Evolutionary conservation across 2,888 invertebrate genomes (phyloP), one percentile per base, ranked within the genome.

Genomic region (Neocrepidodera transversa): DNA sequence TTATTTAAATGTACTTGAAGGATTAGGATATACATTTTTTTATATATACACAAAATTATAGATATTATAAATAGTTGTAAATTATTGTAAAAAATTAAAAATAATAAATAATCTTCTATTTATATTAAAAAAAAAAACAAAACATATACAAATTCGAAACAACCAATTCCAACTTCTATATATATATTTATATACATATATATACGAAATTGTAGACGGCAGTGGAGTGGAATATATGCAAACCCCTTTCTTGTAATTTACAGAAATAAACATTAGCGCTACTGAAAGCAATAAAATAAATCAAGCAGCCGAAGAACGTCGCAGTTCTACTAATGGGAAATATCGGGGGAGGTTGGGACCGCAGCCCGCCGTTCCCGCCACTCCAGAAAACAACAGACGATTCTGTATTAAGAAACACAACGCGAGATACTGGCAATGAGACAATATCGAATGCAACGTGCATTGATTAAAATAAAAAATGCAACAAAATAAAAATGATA

Each of bases 231-330:
- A 60, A 60, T 78, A 76, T 76, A 76, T 77, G 77, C 78, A 79
- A 78, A 81, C 81, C 82, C 82, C 80, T 82, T 82, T 82, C 81
- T 82, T 82, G 82, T 82, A 82, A 82, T 82, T 82, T 81, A 81
- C 78, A 80, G 82, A 81, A 82, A 82, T 82, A 82, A 82, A 82
- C 82, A 82, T 82, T 81, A 82, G 81, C 81, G 81, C 81, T 81
- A 81, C 82, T 81, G 81, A 81, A 80, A 80, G 82, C 81, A 82
- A 82, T 82, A 82, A 82, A 82, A 82, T 82, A 82, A 82, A 82
- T 82, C 82, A 82, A 80, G 78, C 75, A 71, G 76, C 72, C 75
- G 74, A 54, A 54, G 60, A 62, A 55, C 60, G 60, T 54, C 54
- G 54, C 54, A 45, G 45, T 47, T 58, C 55, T 62, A 63, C 66